These are phyloP conservation scores for Lepidochitona cinerea DNA, from an alignment of 2,888 invertebrate genomes.

Conservation along the genomic window DNA sequence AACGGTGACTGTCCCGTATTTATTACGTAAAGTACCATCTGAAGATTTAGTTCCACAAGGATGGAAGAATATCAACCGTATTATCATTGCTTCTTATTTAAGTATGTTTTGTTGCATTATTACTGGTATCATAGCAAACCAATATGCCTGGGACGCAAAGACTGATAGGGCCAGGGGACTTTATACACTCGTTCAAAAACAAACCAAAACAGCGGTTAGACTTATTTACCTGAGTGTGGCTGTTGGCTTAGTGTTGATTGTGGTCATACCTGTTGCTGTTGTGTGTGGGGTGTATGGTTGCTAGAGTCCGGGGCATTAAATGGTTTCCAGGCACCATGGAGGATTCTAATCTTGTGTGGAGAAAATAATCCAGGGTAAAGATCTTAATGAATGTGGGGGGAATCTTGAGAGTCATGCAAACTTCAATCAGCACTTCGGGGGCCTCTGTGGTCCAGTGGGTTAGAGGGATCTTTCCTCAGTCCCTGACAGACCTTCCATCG, in stretches of 20 bases:
- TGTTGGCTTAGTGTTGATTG: conserved; percentile 37
- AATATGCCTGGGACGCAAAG: conserved; percentile 50
- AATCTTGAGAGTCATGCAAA: too few species aligned
- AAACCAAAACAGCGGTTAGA: conserved; percentile 48
- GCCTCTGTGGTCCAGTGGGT: too few species aligned
- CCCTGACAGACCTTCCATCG: too few species aligned
- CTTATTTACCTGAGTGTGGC: conserved; percentile 52
- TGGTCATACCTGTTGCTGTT: conserved; percentile 28
- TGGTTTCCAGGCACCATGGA: too few species aligned
- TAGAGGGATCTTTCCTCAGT: too few species aligned
- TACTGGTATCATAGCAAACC: conserved; percentile 52
- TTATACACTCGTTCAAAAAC: conserved; percentile 58
- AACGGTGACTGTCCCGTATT: conserved; percentile 52
- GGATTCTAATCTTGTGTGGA: too few species aligned
- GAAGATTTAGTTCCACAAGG: conserved; percentile 56
- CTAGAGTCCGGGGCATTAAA: background rate
- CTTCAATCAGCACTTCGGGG: too few species aligned
- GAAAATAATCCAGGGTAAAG: too few species aligned
- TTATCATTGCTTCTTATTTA: conserved; percentile 50
- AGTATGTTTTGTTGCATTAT: conserved; percentile 47
- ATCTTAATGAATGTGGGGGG: too few species aligned
- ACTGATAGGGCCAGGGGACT: conserved; percentile 58
- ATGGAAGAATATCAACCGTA: conserved; percentile 56
- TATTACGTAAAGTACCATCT: conserved; percentile 53
- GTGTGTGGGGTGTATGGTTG: conserved; percentile 12